These are phyloP conservation scores for Amblyteles armatorius DNA, from an alignment of 2,888 invertebrate genomes.

Conservation along the genomic window DNA sequence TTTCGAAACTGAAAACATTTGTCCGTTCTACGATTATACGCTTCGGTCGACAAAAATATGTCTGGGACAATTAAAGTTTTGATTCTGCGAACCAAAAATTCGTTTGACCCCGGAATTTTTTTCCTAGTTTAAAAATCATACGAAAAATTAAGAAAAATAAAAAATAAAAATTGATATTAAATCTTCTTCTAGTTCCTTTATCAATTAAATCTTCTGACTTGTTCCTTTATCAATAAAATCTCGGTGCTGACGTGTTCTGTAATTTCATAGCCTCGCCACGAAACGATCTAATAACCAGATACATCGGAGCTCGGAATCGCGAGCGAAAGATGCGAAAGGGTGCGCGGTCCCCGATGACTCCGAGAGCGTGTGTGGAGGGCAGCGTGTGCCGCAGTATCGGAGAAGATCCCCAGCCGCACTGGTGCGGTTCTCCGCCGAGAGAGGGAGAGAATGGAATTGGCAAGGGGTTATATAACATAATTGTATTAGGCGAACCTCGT, in stretches of 20 bases:
- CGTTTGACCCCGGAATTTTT: no score
- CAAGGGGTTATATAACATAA: slow-evolving; percentile 83
- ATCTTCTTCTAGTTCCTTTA: no score
- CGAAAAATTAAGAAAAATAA: background rate
- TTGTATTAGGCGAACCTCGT: slow-evolving; percentile 80
- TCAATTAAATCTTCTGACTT: background rate
- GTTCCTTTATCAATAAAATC: slow-evolving; percentile 13
- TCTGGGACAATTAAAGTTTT: no score
- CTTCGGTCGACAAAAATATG: no score
- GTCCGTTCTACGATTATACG: no score
- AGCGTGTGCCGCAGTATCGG: slow-evolving; percentile 54
- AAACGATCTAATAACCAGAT: slow-evolving; percentile 42
- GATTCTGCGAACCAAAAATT: no score
- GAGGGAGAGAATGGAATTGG: slow-evolving; percentile 73
- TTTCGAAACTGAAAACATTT: no score
- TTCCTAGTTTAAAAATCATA: no score
- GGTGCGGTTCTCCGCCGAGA: slow-evolving; percentile 47
- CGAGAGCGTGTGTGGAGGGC: slow-evolving; percentile 33
- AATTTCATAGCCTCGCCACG: background rate
- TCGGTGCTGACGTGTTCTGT: background rate
- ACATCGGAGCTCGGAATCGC: slow-evolving; percentile 20
- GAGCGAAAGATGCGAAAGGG: slow-evolving; percentile 46
- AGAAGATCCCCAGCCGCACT: slow-evolving; percentile 58
- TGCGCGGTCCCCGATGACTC: slow-evolving; percentile 40
- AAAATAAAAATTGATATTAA: background rate